These are phyloP conservation scores for Microtus oregoni DNA, from an alignment of 2,113 vertebrate species.

Conservation along the genomic window DNA sequence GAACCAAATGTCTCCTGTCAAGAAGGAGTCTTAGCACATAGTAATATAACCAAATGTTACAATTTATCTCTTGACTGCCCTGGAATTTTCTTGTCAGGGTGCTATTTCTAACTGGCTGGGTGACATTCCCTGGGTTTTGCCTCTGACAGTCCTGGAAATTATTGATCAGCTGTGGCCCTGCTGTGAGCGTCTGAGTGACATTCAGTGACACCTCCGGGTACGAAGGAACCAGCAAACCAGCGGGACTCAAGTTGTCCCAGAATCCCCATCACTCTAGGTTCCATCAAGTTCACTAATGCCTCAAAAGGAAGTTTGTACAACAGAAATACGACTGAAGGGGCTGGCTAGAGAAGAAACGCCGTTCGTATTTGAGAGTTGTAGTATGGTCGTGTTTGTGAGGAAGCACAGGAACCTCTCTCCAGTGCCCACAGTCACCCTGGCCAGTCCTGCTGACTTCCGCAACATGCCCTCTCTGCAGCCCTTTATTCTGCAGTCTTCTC, in stretches of 20 bases:
- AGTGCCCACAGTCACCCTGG: slow-evolving; percentile 51
- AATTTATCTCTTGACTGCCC: slow-evolving; percentile 73
- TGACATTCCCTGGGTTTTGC: slow-evolving; percentile 63
- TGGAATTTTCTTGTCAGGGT: slow-evolving; percentile 78
- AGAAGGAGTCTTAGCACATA: slow-evolving; percentile 67
- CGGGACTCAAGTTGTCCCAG: slow-evolving; percentile 32
- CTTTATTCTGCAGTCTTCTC: slow-evolving; percentile 71
- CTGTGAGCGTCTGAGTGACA: slow-evolving; percentile 53
- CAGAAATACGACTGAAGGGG: slow-evolving; percentile 29
- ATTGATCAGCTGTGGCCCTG: slow-evolving; percentile 65
- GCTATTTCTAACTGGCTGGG: slow-evolving; percentile 70
- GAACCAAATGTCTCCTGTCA: slow-evolving; percentile 79
- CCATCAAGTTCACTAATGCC: slow-evolving; percentile 59
- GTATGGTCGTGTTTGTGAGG: slow-evolving; percentile 70
- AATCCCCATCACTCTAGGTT: slow-evolving; percentile 61
- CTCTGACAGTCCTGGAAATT: slow-evolving; percentile 65
- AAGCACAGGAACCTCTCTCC: slow-evolving; percentile 70
- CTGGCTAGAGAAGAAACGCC: not conserved
- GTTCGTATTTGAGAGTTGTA: slow-evolving; percentile 56
- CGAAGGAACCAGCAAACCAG: rapidly evolving
- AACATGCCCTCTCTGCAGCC: slow-evolving; percentile 26
- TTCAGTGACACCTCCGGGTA: slow-evolving; percentile 35
- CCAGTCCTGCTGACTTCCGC: slow-evolving; percentile 16
- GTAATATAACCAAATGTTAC: slow-evolving; percentile 82
- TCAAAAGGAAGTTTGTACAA: slow-evolving; percentile 62